Conservation (phyloP, 1,140 invertebrate species). For the Campoletis sonorensis region DNA sequence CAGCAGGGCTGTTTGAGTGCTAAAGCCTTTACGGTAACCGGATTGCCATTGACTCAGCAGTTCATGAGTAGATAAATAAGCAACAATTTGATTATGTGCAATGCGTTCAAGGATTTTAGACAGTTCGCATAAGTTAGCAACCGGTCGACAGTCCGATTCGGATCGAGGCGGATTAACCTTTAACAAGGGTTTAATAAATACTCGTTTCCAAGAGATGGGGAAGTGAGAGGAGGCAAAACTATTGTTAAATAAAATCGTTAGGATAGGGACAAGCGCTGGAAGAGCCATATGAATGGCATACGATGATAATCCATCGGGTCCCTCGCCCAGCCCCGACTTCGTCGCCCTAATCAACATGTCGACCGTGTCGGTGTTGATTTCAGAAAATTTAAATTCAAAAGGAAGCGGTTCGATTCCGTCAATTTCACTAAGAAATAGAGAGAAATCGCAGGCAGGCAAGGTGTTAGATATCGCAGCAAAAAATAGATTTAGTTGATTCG, state of each 20-base stretch:
- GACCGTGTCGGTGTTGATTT: no score
- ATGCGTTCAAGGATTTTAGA: not conserved
- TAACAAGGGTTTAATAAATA: not conserved
- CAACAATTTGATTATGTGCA: not conserved
- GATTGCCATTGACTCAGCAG: not conserved
- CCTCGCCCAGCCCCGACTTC: no score
- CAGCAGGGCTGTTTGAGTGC: not conserved
- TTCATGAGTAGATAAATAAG: not conserved
- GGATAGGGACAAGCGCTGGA: no score
- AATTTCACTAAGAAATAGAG: no score
- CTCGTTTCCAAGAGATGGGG: not conserved
- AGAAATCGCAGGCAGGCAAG: no score
- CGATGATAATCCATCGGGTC: no score
- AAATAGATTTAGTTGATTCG: no score
- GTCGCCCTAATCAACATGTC: no score
- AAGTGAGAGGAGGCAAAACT: not conserved
- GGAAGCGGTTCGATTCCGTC: no score
- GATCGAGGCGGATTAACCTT: not conserved
- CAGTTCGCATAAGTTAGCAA: not conserved
- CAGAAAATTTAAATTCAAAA: no score
- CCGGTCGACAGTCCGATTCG: not conserved
- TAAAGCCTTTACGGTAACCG: not conserved
- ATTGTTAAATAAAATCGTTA: not conserved
- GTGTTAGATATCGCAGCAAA: no score
- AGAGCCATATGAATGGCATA: no score